Evolutionary conservation across 1,140 invertebrate species (phyloP).

Genomic region (Stegodyphus mimosarum): DNA sequence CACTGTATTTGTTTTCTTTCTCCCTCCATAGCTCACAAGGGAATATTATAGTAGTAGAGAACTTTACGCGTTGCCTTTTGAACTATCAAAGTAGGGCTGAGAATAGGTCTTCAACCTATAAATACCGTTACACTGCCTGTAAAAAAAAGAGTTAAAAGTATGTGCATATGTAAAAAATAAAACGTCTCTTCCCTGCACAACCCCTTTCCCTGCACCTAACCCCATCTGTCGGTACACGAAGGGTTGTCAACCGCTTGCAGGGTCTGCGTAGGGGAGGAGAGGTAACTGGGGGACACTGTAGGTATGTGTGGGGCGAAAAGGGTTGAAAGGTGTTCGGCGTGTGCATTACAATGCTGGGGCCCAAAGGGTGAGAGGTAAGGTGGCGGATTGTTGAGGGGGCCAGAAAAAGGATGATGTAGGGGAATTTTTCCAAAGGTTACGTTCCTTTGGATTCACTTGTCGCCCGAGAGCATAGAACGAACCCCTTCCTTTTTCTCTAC

Average conservation of each 20-base stretch:
- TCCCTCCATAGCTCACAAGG: background rate
- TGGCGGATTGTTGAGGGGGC: background rate
- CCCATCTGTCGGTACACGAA: conserved; percentile 24
- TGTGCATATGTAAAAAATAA: too few species aligned
- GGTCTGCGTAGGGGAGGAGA: background rate
- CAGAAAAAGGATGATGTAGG: background rate
- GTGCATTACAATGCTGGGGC: conserved; percentile 15
- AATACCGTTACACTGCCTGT: too few species aligned
- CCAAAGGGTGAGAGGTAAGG: conserved; percentile 11
- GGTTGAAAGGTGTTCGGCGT: conserved; percentile 30
- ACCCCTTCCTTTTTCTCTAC: too few species aligned
- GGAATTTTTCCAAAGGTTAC: background rate
- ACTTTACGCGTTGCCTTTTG: too few species aligned
- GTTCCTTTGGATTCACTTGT: background rate
- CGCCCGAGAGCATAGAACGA: too few species aligned
- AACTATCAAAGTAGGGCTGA: too few species aligned
- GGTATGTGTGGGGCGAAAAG: background rate
- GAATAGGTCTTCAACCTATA: too few species aligned
- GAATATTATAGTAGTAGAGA: too few species aligned
- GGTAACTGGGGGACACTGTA: background rate
- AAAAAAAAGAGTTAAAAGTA: too few species aligned
- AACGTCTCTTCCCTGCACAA: too few species aligned
- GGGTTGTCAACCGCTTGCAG: conserved; percentile 24
- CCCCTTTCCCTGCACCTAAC: background rate
- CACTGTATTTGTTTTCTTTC: background rate